Evolutionary conservation across 2,888 invertebrate species (phyloP).

Genomic region (Eucriotettix oculatus): DNA sequence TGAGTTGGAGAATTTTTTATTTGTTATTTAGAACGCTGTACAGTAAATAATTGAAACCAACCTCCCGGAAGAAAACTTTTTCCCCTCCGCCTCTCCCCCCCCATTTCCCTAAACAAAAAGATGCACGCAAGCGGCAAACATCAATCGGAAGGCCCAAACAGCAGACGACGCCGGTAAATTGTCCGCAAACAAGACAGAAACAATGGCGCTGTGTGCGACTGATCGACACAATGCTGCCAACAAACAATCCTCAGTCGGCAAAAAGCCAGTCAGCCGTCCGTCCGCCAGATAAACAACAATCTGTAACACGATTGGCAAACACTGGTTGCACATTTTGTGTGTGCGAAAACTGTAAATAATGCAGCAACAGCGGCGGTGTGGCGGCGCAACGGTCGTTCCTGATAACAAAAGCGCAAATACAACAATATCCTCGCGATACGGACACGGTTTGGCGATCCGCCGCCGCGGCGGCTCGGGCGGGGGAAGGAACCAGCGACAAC

Average conservation of each 20-base stretch:
- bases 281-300: neutral
- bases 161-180: neutral
- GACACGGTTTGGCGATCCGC: too few species aligned
- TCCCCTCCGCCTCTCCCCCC: neutral
- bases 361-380: neutral
- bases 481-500: too few species aligned
- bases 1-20: too few species aligned
- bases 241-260: neutral
- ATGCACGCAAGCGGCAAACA: neutral
- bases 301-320: neutral
- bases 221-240: neutral
- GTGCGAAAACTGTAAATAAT: neutral
- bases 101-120: too few species aligned
- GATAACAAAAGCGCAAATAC: too few species aligned
- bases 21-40: too few species aligned
- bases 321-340: neutral
- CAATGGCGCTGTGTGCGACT: neutral
- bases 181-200: neutral
- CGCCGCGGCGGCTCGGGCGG: too few species aligned
- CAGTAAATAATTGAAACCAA: too few species aligned
- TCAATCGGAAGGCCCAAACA: neutral
- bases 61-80: neutral
- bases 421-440: too few species aligned
- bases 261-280: neutral
- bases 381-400: neutral